phyloP scores from a whole-genome alignment of 2,113 vertebrate species.

The Probosciger aterrimus region DNA sequence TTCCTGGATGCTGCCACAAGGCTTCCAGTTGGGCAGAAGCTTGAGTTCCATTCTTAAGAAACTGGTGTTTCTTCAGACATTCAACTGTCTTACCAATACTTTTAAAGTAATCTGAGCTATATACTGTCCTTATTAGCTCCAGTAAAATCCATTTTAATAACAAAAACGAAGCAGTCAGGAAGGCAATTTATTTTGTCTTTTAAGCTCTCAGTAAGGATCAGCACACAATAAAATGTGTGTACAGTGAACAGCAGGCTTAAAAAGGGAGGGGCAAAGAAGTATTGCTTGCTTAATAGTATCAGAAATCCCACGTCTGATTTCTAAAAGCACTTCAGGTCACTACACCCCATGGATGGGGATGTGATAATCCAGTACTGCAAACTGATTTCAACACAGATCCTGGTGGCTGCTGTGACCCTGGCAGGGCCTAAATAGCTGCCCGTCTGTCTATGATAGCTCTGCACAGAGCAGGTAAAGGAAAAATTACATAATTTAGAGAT shows the following conservation, averaged over 20 bases:
- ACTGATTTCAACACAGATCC: not conserved
- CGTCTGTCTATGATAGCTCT: not conserved
- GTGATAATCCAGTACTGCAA: not conserved
- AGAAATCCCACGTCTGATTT: not conserved
- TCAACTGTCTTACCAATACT: not conserved
- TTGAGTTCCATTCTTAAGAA: not conserved
- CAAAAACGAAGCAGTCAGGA: not conserved
- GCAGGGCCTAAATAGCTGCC: not conserved
- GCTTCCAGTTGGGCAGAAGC: not conserved
- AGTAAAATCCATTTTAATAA: not conserved
- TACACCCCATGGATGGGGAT: not conserved
- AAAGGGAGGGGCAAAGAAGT: not conserved
- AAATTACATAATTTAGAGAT: not conserved
- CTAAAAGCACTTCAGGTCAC: not conserved
- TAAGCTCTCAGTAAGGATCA: not conserved
- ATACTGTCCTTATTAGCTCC: not conserved
- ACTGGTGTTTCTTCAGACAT: not conserved
- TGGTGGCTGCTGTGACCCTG: rapidly evolving
- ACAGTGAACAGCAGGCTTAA: not conserved
- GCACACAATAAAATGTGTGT: not conserved
- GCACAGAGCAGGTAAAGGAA: not conserved
- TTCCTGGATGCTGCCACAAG: not conserved
- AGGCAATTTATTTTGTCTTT: not conserved
- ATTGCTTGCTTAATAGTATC: not conserved
- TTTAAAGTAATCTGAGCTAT: not conserved